Evolutionary conservation across 2,113 vertebrate species (phyloP), one percentile per base, ranked within the genome.

Genomic region (Peromyscus leucopus): DNA sequence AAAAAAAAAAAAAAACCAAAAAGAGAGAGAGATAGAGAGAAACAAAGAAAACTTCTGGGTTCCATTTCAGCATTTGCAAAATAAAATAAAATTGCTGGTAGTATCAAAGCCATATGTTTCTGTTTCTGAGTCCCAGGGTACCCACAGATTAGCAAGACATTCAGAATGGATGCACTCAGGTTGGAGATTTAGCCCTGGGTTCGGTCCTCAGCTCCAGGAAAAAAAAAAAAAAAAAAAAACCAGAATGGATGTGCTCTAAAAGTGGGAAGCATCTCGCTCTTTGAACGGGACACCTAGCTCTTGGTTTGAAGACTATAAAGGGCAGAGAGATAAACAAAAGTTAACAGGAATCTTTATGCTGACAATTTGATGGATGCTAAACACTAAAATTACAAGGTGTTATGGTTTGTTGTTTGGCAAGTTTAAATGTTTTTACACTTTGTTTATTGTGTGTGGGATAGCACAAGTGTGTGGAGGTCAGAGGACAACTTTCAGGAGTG

Each of bases 111-210:
- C 28, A 10, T 12, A 19, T 16, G 24, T n/a, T 71, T 39, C 39
- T 96, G n/a, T 72, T 96, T 96, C 85, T 93, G 26, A 59, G 28
- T 86, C 48, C 24, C 71, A 42, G 74, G 93, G n/a, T 15, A 36
- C 65, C 59, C 26, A 42, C 78, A 69, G 59, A 89, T 78, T 28
- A 93, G 61, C 2, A 0, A 2, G n/a, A 7, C 33, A 75, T 89
- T 75, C 59, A 46, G 84, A 63, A 89, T 4, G 79, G 59, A 85
- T 76, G 17, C 4, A 26, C 21, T 42, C 42, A 42, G 42, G 42
- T 42, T 42, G 42, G 42, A 3, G 42, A 42, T 42, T 42, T 42
- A 42, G 42, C 42, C 42, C 42, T 42, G 42, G 42, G 42, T 42
- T 42, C 42, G 42, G 42, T 42, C 42, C 42, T 42, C 42, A 42